Conservation (phyloP, 2,113 vertebrate genomes). For the Larimichthys crocea region DNA sequence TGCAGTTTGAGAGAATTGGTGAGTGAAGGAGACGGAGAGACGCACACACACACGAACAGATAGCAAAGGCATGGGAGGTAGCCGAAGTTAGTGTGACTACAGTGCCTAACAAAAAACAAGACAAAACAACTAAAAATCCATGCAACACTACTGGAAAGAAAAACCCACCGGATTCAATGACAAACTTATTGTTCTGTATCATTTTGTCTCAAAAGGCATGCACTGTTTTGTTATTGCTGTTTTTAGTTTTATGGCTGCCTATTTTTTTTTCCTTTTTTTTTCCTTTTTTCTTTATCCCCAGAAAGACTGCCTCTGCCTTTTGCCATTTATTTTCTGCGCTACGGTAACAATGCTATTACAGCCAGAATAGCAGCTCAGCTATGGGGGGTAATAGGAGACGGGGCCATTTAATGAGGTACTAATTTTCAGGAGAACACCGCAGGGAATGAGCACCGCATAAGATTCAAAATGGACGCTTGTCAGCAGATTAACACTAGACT, state of each 20-base stretch:
- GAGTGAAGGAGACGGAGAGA: slow-evolving; percentile 63
- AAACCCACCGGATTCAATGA: slow-evolving; percentile 6
- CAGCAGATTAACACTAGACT: slow-evolving; percentile 76
- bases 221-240: slow-evolving; percentile 56
- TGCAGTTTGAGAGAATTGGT: slow-evolving; percentile 69
- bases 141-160: slow-evolving; percentile 37
- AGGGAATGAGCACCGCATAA: slow-evolving; percentile 69
- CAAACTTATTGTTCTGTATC: slow-evolving; percentile 42
- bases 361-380: slow-evolving; percentile 73
- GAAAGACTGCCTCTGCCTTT: slow-evolving; percentile 66
- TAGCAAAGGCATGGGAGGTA: slow-evolving; percentile 42
- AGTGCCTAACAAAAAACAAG: slow-evolving; percentile 69
- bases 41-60: slow-evolving; percentile 28
- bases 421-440: slow-evolving; percentile 77
- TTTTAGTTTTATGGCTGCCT: slow-evolving; percentile 59
- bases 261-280: slow-evolving; percentile 24
- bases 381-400: slow-evolving; percentile 60
- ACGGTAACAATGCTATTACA: slow-evolving; percentile 77
- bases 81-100: slow-evolving; percentile 52
- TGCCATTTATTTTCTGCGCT: slow-evolving; percentile 50
- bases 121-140: slow-evolving; percentile 47
- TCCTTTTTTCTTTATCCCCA: neutral
- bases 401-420: slow-evolving; percentile 75
- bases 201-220: slow-evolving; percentile 65
- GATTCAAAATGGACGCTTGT: slow-evolving; percentile 63